phyloP scores from a whole-genome alignment of 2,888 invertebrate genomes.

The Monochamus alternatus region DNA sequence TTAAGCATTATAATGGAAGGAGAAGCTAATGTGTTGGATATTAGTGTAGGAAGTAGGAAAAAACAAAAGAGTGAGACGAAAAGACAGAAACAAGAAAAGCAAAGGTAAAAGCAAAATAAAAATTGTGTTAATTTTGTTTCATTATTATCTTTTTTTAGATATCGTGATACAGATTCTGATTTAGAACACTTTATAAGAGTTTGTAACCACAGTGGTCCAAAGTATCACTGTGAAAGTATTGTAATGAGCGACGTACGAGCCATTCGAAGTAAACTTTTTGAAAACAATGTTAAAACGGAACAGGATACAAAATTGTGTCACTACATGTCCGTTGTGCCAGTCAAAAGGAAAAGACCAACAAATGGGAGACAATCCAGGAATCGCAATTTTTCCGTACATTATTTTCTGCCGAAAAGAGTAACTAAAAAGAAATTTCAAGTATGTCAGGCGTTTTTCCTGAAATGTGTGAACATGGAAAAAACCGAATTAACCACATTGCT shows the following conservation, averaged over 20 bases:
- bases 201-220: slow-evolving; percentile 1
- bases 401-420: too few species aligned
- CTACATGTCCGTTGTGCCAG: slow-evolving; percentile 1
- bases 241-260: background rate
- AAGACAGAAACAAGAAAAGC: slow-evolving; percentile 5
- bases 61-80: background rate
- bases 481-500: too few species aligned
- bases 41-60: slow-evolving; percentile 5
- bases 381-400: background rate
- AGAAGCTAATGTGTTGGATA: background rate
- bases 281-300: slow-evolving; percentile 8
- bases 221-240: slow-evolving; percentile 8
- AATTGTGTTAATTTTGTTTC: background rate
- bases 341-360: slow-evolving; percentile 1
- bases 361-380: background rate
- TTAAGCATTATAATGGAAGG: too few species aligned
- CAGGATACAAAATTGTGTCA: slow-evolving; percentile 8
- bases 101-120: background rate
- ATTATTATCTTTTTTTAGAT: too few species aligned
- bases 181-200: background rate
- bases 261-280: background rate
- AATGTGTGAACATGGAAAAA: too few species aligned
- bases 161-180: too few species aligned
- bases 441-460: too few species aligned
- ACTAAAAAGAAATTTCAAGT: too few species aligned